Percentiles rank a stretch among this genome's conserved stretches.
Conservation (phyloP, 2,113 vertebrate genomes). For the Takifugu flavidus region DNA sequence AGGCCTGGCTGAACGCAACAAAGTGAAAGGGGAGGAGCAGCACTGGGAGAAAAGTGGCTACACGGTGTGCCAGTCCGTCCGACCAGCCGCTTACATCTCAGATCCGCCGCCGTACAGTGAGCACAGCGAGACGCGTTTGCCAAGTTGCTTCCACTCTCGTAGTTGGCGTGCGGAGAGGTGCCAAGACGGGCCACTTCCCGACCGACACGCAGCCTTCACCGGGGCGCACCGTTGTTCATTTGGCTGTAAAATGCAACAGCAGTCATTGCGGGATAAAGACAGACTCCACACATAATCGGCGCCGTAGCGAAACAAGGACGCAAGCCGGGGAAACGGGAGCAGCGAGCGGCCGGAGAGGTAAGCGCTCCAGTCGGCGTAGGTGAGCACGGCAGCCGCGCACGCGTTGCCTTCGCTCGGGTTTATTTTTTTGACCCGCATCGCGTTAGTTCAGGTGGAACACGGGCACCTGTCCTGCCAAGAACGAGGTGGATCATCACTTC, state of each 20-base stretch:
- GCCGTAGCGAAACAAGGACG: slow-evolving; percentile 65
- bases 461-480: slow-evolving; percentile 36
- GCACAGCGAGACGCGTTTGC: slow-evolving; percentile 46
- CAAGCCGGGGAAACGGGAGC: slow-evolving; percentile 56
- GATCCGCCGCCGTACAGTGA: slow-evolving; percentile 39
- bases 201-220: slow-evolving; percentile 19
- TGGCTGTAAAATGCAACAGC: slow-evolving; percentile 57
- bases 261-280: slow-evolving; percentile 61
- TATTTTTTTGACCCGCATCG: slow-evolving; percentile 11
- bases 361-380: slow-evolving; percentile 42
- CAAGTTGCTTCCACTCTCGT: slow-evolving; percentile 49
- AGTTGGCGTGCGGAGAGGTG: slow-evolving; percentile 37
- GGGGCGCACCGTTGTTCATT: slow-evolving; percentile 19
- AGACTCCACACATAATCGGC: slow-evolving; percentile 51
- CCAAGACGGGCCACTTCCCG: slow-evolving; percentile 33
- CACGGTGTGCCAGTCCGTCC: slow-evolving; percentile 66
- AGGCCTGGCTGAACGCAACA: slow-evolving; percentile 39
- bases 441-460: slow-evolving; percentile 23
- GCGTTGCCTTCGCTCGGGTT: neutral
- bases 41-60: slow-evolving; percentile 74
- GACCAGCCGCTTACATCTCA: slow-evolving; percentile 54
- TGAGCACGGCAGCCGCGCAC: slow-evolving; percentile 14
- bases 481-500: slow-evolving; percentile 33
- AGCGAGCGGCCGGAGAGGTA: slow-evolving; percentile 65
- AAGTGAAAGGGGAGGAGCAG: slow-evolving; percentile 73